Conservation (phyloP, 1,140 invertebrate species). For the Lordiphosa stackelbergi region DNA sequence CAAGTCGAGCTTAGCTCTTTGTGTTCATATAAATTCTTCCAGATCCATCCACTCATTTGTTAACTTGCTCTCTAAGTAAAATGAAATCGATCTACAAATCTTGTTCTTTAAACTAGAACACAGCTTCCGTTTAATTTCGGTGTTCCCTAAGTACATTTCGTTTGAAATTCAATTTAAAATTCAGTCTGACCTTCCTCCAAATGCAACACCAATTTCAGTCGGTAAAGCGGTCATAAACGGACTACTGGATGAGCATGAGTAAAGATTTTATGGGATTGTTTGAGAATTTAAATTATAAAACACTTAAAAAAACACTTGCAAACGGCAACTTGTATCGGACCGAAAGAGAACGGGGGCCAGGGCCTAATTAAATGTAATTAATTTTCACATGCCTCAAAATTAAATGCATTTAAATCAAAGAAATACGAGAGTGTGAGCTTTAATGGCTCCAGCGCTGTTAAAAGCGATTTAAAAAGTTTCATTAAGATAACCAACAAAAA, state of each 20-base stretch:
- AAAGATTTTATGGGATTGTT: slow-evolving; percentile 40
- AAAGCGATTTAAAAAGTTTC: slow-evolving; percentile 74
- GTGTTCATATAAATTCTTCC: too few relatives aligned
- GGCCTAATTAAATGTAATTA: slow-evolving; percentile 72
- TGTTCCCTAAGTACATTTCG: slow-evolving; percentile 57
- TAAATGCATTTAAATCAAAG: slow-evolving; percentile 73
- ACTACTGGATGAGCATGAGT: slow-evolving; percentile 37
- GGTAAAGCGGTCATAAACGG: slow-evolving; percentile 28
- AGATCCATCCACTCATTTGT: slow-evolving; percentile 20
- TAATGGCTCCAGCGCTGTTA: slow-evolving; percentile 59
- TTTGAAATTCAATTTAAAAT: slow-evolving; percentile 66
- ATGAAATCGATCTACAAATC: slow-evolving; percentile 25
- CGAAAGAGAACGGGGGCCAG: slow-evolving; percentile 20
- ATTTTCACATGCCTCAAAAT: slow-evolving; percentile 72
- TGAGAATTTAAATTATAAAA: slow-evolving; percentile 30
- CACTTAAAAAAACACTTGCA: slow-evolving; percentile 52
- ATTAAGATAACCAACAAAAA: slow-evolving; percentile 60
- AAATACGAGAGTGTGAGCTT: slow-evolving; percentile 58
- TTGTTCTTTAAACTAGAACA: slow-evolving; percentile 13
- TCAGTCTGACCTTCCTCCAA: slow-evolving; percentile 41
- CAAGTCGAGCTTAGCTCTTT: too few relatives aligned
- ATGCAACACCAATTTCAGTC: slow-evolving; percentile 29
- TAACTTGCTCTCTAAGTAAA: not conserved
- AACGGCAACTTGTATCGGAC: slow-evolving; percentile 55
- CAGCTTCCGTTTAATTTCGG: slow-evolving; percentile 38